These are phyloP conservation scores for Oreocharis arfaki DNA, from an alignment of 2,113 vertebrate genomes.

Conservation along the genomic window DNA sequence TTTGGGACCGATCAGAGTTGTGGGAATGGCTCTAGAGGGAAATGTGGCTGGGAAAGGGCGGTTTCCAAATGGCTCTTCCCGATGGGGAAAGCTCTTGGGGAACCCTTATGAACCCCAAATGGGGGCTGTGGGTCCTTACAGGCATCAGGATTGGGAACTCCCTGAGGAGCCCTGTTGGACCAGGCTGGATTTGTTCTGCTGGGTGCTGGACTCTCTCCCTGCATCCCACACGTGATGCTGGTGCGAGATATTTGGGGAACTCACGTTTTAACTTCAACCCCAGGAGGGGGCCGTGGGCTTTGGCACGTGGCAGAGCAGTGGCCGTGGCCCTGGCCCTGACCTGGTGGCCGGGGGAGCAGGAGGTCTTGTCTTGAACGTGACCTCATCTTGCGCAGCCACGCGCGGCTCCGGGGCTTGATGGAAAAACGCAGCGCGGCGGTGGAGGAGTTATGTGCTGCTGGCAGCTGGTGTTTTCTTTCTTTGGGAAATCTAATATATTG, in stretches of 20 bases:
- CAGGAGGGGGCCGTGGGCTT: accelerated
- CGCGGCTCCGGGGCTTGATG: conserved; percentile 5
- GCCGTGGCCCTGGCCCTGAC: conserved; percentile 18
- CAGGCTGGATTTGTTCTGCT: background rate
- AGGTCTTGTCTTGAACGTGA: conserved; percentile 23
- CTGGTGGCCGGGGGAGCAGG: background rate
- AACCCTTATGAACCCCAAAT: background rate
- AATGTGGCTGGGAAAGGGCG: accelerated
- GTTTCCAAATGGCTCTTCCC: background rate
- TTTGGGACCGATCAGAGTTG: accelerated
- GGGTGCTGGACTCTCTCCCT: accelerated
- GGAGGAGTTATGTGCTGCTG: conserved; percentile 45
- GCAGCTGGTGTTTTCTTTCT: conserved; percentile 70
- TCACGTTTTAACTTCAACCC: background rate
- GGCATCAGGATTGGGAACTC: accelerated
- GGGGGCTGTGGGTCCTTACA: background rate
- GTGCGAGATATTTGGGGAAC: background rate
- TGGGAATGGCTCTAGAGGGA: background rate
- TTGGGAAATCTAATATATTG: conserved; percentile 74
- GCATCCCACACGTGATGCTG: accelerated
- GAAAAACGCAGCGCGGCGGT: background rate
- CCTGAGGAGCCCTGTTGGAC: accelerated
- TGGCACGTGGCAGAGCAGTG: accelerated
- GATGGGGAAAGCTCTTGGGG: background rate
- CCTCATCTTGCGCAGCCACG: conserved; percentile 16